Evolutionary conservation across 2,113 vertebrate species (phyloP).

Genomic region (Penelope pileata): DNA sequence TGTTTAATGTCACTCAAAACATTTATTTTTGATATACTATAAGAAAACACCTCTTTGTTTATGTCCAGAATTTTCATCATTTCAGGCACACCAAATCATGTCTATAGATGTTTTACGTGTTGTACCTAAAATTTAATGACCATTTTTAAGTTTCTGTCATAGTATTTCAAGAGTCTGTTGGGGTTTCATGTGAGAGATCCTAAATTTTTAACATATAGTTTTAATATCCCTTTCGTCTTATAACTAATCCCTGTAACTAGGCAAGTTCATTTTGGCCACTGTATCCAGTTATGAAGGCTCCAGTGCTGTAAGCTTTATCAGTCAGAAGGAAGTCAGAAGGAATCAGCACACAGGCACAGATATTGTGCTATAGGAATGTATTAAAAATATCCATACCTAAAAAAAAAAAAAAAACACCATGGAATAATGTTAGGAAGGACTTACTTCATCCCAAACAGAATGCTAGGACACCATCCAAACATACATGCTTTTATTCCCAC

Average conservation of each 20-base stretch:
- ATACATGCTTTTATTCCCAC: rapidly evolving
- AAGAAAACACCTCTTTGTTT: background rate
- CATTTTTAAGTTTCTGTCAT: background rate
- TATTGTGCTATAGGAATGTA: background rate
- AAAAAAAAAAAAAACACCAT: background rate
- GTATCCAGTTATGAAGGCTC: background rate
- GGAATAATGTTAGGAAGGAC: background rate
- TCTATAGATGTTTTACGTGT: background rate
- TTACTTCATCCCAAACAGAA: background rate
- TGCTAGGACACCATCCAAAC: background rate
- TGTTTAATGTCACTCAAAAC: background rate
- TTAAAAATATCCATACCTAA: background rate
- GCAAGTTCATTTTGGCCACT: background rate
- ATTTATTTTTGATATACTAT: background rate
- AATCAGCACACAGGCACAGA: background rate
- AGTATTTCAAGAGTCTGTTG: background rate
- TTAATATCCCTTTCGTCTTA: background rate
- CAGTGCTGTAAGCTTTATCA: background rate
- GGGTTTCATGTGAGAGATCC: background rate
- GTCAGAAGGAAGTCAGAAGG: background rate
- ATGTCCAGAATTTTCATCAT: background rate
- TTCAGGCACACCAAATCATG: background rate
- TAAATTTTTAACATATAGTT: background rate
- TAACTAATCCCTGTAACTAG: background rate
- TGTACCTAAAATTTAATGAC: background rate